These are phyloP conservation scores for Pollenia angustigena DNA, from an alignment of 2,888 invertebrate genomes.

Conservation along the genomic window DNA sequence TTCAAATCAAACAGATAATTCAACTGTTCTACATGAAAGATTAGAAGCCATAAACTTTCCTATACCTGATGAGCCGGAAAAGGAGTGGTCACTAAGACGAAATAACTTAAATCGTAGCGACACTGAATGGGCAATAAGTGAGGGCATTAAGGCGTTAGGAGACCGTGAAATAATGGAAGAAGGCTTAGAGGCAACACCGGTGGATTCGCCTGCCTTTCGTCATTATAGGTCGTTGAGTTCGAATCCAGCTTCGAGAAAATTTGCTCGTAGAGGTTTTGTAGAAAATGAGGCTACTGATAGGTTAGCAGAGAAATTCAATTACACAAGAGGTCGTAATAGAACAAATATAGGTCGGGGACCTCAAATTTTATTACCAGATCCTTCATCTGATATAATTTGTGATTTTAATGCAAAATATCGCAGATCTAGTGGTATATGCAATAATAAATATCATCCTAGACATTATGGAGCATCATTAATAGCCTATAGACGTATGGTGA, in stretches of 20 bases:
- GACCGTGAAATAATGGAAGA: constrained; percentile 86
- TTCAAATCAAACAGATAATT: constrained; percentile 43
- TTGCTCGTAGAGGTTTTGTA: constrained; percentile 88
- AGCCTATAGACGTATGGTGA: constrained; percentile 89
- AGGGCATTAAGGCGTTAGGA: constrained; percentile 86
- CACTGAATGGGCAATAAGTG: constrained; percentile 84
- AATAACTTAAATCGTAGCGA: constrained; percentile 72
- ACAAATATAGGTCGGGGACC: constrained; percentile 83
- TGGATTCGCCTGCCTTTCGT: constrained; percentile 87
- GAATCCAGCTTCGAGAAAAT: constrained; percentile 86
- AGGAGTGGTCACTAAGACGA: constrained; percentile 77
- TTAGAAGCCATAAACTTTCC: constrained; percentile 75
- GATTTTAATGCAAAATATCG: constrained; percentile 86
- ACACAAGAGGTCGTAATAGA: constrained; percentile 80
- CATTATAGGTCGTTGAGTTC: constrained; percentile 90
- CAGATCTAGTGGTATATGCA: constrained; percentile 90
- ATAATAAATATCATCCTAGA: constrained; percentile 88
- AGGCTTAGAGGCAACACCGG: constrained; percentile 83
- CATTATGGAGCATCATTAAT: constrained; percentile 89
- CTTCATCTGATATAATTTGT: constrained; percentile 82
- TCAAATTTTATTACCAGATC: constrained; percentile 78
- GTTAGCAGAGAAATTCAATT: constrained; percentile 85
- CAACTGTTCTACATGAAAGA: constrained; percentile 69
- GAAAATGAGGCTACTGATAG: constrained; percentile 88
- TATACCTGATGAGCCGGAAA: constrained; percentile 78